Conservation (phyloP, 1,140 invertebrate species). For the Macrobrachium rosenbergii region DNA sequence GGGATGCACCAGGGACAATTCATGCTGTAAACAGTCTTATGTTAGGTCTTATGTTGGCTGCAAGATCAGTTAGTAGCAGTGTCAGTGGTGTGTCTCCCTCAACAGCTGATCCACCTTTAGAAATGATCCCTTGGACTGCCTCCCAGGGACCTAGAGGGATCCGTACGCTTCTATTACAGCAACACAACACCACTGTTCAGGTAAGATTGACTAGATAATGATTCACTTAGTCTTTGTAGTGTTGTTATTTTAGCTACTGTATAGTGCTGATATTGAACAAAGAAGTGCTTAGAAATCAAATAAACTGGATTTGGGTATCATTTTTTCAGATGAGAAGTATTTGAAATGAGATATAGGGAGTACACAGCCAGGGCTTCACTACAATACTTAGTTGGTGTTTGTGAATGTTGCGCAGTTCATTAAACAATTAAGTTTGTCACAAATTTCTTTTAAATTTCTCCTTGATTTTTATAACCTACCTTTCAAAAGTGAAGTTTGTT, state of each 20-base stretch:
- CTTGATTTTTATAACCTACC: too few relatives aligned
- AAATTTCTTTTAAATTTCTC: too few relatives aligned
- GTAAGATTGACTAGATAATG: constrained; percentile 13
- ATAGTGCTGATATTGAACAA: background rate
- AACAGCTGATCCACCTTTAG: constrained; percentile 60
- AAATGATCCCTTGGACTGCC: constrained; percentile 72
- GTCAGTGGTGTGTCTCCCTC: constrained; percentile 20
- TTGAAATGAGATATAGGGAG: too few relatives aligned
- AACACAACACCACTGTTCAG: constrained; percentile 68
- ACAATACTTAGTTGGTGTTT: too few relatives aligned
- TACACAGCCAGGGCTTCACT: too few relatives aligned
- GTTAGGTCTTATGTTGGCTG: constrained; percentile 55
- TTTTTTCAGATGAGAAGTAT: too few relatives aligned
- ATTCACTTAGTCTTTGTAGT: background rate
- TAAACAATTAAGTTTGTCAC: too few relatives aligned
- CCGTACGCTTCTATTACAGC: constrained; percentile 70
- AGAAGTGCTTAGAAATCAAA: too few relatives aligned
- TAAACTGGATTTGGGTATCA: too few relatives aligned
- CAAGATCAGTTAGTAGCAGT: constrained; percentile 42
- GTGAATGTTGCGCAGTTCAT: too few relatives aligned
- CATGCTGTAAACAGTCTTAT: constrained; percentile 60
- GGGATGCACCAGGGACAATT: constrained; percentile 62
- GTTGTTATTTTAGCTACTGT: constrained; percentile 64
- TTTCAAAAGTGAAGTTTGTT: too few relatives aligned
- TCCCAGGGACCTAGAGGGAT: constrained; percentile 68